phyloP scores from a whole-genome alignment of 2,113 vertebrate genomes.

The Empidonax alnorum region DNA sequence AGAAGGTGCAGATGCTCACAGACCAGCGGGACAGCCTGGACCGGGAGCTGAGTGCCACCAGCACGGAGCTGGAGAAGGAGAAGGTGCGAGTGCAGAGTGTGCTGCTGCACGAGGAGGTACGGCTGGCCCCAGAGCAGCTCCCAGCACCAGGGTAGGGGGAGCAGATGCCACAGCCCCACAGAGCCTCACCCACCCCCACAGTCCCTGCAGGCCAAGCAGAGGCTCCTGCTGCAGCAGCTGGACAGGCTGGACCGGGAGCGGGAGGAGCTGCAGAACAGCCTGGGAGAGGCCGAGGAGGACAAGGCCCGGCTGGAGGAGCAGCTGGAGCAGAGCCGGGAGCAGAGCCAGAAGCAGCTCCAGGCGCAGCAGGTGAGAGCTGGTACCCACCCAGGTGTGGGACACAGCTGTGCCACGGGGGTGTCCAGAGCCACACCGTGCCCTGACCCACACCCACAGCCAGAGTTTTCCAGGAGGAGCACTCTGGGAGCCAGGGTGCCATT shows the following conservation, averaged over 20 bases:
- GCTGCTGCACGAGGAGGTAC: constrained; percentile 86
- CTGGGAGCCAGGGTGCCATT: neutral
- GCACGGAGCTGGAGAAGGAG: constrained; percentile 84
- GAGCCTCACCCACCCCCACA: constrained; percentile 1
- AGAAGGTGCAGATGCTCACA: constrained; percentile 73
- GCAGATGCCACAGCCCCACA: neutral
- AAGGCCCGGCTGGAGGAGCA: constrained; percentile 21
- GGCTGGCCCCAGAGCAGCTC: rapidly evolving
- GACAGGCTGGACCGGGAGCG: constrained; percentile 82
- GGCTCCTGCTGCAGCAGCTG: constrained; percentile 81
- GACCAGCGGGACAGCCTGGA: constrained; percentile 52
- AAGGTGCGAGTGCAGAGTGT: constrained; percentile 82
- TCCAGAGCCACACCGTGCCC: neutral
- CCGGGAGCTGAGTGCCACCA: constrained; percentile 74
- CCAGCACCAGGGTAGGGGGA: rapidly evolving
- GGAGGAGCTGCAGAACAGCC: constrained; percentile 78
- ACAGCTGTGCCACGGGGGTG: neutral
- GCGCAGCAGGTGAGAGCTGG: constrained; percentile 78
- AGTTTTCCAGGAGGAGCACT: neutral
- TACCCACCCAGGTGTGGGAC: neutral
- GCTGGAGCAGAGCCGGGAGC: constrained; percentile 64
- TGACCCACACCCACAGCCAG: rapidly evolving
- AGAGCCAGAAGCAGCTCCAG: constrained; percentile 66
- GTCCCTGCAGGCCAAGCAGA: constrained; percentile 90
- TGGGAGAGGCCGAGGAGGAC: constrained; percentile 78